Conservation (phyloP, 1,140 invertebrate species). For the Aphelinus certus region DNA sequence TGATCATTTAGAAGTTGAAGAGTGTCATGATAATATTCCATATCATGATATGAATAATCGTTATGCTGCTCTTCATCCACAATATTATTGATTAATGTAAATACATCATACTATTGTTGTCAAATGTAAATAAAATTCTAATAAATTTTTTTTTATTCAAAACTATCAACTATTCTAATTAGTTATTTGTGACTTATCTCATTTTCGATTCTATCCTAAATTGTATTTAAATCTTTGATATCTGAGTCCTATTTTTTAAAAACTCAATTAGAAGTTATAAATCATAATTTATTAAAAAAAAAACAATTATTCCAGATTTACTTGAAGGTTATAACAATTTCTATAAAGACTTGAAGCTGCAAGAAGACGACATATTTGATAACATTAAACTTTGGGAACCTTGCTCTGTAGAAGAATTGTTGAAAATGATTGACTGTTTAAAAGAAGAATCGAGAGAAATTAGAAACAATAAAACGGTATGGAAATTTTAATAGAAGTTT, state of each 20-base stretch:
- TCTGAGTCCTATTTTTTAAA: not conserved
- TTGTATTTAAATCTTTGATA: not conserved
- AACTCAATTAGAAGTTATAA: not conserved
- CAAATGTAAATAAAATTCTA: too few species aligned
- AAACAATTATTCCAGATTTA: constrained; percentile 35
- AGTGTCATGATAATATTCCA: constrained; percentile 26
- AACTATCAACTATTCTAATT: too few species aligned
- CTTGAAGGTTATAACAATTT: constrained; percentile 33
- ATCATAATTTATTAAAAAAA: not conserved
- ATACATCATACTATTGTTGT: too few species aligned
- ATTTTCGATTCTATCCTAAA: too few species aligned
- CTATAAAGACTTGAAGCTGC: constrained; percentile 33
- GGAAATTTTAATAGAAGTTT: constrained; percentile 31
- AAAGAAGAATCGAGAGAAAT: constrained; percentile 34
- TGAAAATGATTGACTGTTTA: constrained; percentile 43
- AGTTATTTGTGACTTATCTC: too few species aligned
- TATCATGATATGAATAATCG: constrained; percentile 52
- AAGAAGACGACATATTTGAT: constrained; percentile 43
- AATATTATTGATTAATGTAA: not conserved
- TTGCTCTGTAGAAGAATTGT: constrained; percentile 47
- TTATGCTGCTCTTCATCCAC: constrained; percentile 34
- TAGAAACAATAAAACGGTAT: constrained; percentile 29
- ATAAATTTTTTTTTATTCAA: too few species aligned
- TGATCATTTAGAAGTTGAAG: constrained; percentile 19
- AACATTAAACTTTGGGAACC: constrained; percentile 48